Conservation (phyloP, 2,797 vertebrate genomes). For the Scomberomorus guttatus region DNA sequence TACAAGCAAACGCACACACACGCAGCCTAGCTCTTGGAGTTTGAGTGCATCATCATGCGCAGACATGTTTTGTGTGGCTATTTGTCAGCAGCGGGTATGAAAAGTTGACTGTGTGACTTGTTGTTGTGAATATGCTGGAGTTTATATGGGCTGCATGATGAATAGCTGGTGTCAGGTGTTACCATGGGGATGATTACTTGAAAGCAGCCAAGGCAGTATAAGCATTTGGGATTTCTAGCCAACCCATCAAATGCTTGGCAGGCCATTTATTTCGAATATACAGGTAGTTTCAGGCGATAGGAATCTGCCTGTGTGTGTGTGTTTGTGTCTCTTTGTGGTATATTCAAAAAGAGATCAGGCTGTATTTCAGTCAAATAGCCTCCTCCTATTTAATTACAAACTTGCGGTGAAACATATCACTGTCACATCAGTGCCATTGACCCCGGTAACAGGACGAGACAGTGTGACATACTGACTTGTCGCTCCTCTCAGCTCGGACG, state of each 20-base stretch:
- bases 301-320: constrained; percentile 56
- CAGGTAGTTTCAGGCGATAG: constrained; percentile 81
- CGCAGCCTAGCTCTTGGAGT: constrained; percentile 50
- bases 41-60: constrained; percentile 60
- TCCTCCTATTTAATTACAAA: constrained; percentile 74
- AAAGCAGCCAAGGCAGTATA: constrained; percentile 80
- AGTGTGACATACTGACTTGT: constrained; percentile 9
- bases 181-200: constrained; percentile 86
- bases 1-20: neutral
- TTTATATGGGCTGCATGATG: constrained; percentile 82
- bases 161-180: constrained; percentile 86
- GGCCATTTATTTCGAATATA: constrained; percentile 83
- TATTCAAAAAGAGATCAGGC: constrained; percentile 62
- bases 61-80: constrained; percentile 66
- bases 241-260: constrained; percentile 83
- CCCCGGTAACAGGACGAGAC: constrained; percentile 54
- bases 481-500: constrained; percentile 18
- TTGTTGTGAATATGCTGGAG: constrained; percentile 77
- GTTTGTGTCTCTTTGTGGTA: constrained; percentile 40
- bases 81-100: constrained; percentile 67
- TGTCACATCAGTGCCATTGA: constrained; percentile 47
- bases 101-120: constrained; percentile 75
- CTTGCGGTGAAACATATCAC: constrained; percentile 48
- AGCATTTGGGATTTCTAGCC: constrained; percentile 83
- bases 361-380: constrained; percentile 55